Evolutionary conservation across 2,113 vertebrate genomes (phyloP).

Genomic region (Corythornis vintsioides): DNA sequence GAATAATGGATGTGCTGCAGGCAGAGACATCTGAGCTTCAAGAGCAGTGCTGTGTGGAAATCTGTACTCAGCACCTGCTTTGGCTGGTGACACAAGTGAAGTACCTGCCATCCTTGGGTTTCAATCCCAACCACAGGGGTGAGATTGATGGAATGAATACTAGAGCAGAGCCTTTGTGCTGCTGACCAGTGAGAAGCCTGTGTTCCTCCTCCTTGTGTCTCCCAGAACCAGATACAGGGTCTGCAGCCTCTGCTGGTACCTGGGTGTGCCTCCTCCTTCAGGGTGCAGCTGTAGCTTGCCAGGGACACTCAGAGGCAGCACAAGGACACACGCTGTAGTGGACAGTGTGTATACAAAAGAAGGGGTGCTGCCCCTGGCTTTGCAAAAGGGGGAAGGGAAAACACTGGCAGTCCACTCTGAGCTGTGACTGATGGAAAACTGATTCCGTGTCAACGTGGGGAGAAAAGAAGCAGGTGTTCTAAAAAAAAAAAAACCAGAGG

Average conservation of each 20-base stretch:
- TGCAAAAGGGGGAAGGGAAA: neutral
- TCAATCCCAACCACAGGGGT: fast-evolving
- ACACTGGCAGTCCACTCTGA: neutral
- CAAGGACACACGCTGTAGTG: fast-evolving
- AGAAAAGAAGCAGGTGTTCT: neutral
- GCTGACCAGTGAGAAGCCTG: neutral
- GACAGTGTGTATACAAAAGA: fast-evolving
- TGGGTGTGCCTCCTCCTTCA: too few relatives aligned
- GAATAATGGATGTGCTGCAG: neutral
- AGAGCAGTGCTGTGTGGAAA: neutral
- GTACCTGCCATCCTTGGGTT: neutral
- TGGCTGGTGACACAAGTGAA: neutral
- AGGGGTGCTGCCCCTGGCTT: neutral
- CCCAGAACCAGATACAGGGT: neutral
- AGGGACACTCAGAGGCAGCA: too few relatives aligned
- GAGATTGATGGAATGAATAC: neutral
- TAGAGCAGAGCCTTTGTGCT: fast-evolving
- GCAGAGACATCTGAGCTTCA: neutral
- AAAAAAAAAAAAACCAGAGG: neutral
- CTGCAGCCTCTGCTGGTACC: neutral
- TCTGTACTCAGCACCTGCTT: neutral
- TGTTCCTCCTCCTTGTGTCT: neutral
- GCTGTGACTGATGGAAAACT: neutral
- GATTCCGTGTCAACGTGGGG: fast-evolving
- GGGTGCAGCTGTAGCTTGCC: too few relatives aligned